phyloP scores from a whole-genome alignment of 2,888 invertebrate species.

The Apoda limacodes region DNA sequence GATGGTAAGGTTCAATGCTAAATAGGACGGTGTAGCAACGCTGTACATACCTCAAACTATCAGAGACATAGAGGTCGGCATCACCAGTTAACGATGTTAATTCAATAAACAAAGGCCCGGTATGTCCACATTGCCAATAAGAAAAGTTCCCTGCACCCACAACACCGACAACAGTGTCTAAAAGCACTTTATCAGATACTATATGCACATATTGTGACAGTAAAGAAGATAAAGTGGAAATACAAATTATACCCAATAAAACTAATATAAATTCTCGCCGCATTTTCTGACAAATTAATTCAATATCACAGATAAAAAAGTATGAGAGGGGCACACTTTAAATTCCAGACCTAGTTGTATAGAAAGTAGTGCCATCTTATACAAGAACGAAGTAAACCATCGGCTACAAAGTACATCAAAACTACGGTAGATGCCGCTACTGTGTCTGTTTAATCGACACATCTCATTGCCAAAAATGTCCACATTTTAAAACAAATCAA shows the following conservation, averaged over 20 bases:
- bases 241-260: constrained; percentile 44
- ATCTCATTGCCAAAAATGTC: too few relatives aligned
- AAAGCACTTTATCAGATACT: constrained; percentile 38
- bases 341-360: too few relatives aligned
- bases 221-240: constrained; percentile 45
- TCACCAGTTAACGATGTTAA: constrained; percentile 47
- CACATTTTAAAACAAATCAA: too few relatives aligned
- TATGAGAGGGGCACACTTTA: too few relatives aligned
- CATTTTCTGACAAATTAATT: constrained; percentile 29
- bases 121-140: constrained; percentile 54
- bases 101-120: constrained; percentile 45
- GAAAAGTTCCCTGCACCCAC: constrained; percentile 59
- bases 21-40: too few relatives aligned
- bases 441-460: too few relatives aligned
- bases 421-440: too few relatives aligned
- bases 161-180: constrained; percentile 45
- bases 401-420: too few relatives aligned
- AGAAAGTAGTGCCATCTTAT: too few relatives aligned
- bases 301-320: constrained; percentile 6
- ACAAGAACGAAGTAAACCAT: too few relatives aligned
- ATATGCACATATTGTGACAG: constrained; percentile 36
- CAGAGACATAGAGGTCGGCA: constrained; percentile 55
- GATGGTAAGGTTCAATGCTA: too few relatives aligned
- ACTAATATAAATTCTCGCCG: constrained; percentile 47
- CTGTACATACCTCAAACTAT: constrained; percentile 41